These are phyloP conservation scores for Mellivora capensis DNA, from an alignment of 2,113 vertebrate species.

Conservation along the genomic window DNA sequence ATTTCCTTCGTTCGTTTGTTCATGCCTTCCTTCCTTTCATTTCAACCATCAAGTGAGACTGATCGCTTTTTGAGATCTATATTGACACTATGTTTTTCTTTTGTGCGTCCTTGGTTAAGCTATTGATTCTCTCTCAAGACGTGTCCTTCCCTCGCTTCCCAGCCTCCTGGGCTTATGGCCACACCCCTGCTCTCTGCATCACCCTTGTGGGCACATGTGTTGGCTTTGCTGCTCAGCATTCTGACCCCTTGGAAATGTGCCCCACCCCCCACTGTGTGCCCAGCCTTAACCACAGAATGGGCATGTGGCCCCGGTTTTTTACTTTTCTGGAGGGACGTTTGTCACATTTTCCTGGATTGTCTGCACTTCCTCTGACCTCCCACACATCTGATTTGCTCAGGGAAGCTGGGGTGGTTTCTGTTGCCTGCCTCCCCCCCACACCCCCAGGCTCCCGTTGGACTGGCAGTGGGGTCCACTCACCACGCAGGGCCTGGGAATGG, in stretches of 20 bases:
- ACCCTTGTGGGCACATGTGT: neutral
- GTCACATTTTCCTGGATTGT: neutral
- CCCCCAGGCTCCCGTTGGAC: neutral
- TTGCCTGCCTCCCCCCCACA: neutral
- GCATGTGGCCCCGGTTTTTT: neutral
- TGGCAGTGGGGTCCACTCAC: conserved; percentile 70
- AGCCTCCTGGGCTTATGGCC: neutral
- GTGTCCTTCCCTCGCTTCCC: neutral
- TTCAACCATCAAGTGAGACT: neutral
- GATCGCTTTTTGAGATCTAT: neutral
- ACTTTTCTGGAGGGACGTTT: neutral
- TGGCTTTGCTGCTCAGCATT: neutral
- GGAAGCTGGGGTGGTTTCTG: neutral
- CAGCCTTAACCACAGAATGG: neutral
- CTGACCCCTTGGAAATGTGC: neutral
- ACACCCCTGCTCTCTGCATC: fast-evolving
- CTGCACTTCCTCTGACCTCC: neutral
- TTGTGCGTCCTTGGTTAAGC: neutral
- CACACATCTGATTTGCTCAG: neutral
- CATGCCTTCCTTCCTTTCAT: neutral
- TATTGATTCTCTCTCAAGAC: neutral
- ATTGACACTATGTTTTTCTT: neutral
- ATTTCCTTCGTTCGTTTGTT: neutral
- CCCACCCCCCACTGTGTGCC: fast-evolving
- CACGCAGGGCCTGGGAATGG: conserved; percentile 79